Base-by-base conservation (phyloP, 2,888 invertebrate genomes). In the Drosophila multiciliata region DNA sequence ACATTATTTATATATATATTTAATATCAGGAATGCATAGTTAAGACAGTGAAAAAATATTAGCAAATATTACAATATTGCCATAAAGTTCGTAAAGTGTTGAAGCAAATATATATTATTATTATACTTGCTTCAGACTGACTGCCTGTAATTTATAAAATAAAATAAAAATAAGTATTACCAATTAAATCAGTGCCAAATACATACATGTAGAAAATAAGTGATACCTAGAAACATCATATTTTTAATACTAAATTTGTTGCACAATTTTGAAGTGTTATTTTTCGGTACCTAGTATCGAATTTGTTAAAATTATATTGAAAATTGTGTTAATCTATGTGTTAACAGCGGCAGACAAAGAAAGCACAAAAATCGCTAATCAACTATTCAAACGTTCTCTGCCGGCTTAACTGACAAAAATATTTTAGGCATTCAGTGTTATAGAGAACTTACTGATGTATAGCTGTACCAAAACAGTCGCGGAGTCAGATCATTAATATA, bases 351-450 rank as follows among this genome's bases (percentile, higher is more conserved):
- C 48, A 45, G 29, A 59, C 65, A 66, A 49, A 78, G 73, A 80
- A 73, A 75, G 63, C 69, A 66, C 72, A 85, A 73, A 79, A 40
- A 70, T 72, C 83, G 87, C 83, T 85, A 85, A 85, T 85, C 76
- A 73, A 66, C 76, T 73, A 61, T 54, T 66, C 81, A 88, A 86
- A 85, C 67, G 53, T 70, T 62, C 63, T 54, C 71, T 55, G 55
- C 20, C 45, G 59, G 60, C 66, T 60, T 61, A 33, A 57, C 55
- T 66, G 68, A 36, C 48, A 54, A 38, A 66, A 38, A 65, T 49
- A 55, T 55, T 40, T 17, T 23, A 23, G 48, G 38, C 49, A 32
- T 50, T 74, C 57, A 78, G 79, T 79, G 57, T 66, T 29, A 50
- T 42, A 66, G 53, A 6, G 52, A 68, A 36, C 59, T 53, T 57